phyloP scores from a whole-genome alignment of 35 echinoderm and acorn worm genomes.

The Amphiura filiformis region DNA sequence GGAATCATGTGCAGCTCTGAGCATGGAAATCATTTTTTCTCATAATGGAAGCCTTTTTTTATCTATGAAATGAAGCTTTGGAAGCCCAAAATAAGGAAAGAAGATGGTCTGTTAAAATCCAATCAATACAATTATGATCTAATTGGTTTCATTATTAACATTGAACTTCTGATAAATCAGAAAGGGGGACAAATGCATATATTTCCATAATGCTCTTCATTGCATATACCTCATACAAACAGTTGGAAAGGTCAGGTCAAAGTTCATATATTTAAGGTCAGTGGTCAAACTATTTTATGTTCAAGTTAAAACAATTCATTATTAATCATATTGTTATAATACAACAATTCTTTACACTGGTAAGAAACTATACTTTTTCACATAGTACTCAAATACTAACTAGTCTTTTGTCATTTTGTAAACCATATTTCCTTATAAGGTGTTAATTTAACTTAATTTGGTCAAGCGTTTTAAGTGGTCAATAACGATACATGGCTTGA shows the following conservation, averaged over 20 bases:
- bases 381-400: not conserved
- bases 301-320: not conserved
- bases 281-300: not conserved
- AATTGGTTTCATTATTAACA: not conserved
- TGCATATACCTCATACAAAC: not conserved
- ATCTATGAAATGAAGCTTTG: not conserved
- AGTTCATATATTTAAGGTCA: not conserved
- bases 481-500: not conserved
- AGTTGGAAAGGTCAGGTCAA: not conserved
- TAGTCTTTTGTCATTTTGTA: too few relatives aligned
- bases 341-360: too few relatives aligned
- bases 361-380: not conserved
- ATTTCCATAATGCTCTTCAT: not conserved
- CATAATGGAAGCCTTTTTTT: not conserved
- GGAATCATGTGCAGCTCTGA: not conserved
- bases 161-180: not conserved
- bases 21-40: slow-evolving; percentile 11
- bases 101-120: not conserved
- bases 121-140: not conserved
- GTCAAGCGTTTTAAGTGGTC: not conserved
- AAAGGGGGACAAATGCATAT: not conserved
- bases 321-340: too few relatives aligned
- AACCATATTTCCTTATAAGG: not conserved
- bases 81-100: not conserved
- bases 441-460: not conserved